Base-by-base conservation (phyloP, 2,113 vertebrate genomes). In the Chaetops frenatus region DNA sequence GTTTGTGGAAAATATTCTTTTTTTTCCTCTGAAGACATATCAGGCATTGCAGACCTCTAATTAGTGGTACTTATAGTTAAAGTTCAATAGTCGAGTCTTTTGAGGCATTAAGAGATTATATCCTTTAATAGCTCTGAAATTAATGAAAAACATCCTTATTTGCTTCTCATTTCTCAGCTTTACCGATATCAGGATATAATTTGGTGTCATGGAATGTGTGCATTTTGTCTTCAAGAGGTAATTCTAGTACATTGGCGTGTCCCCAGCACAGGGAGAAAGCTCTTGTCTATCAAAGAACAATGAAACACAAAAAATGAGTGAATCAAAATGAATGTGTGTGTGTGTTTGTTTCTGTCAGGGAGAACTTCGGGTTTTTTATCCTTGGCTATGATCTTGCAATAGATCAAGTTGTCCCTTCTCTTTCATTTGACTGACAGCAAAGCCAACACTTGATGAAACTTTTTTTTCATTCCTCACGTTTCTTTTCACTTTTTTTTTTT, bases 391-490 rank as follows among this genome's bases (percentile, higher is more conserved):
- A 90, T 67, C 72, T 92, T 93, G 56, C 71, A 88, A 90, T 88
- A 86, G 71, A 83, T 90, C 62, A 84, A 73, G 38, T 92, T 74
- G 47, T 56, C 74, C 36, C n/a, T 95, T 94, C 62, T 90, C 47
- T 90, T 93, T 90, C 44, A 45, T 83, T 83, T 95, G 71, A 83
- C 42, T 95, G 95, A 95, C 78, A 93, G 35, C 58, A 80, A 62
- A 95, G 56, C 10, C 73, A 88, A 88, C 85, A 71, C 12, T 81
- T 71, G 56, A 45, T 93, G 92, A 58, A 88, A 80, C 38, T 72
- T 90, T 89, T 70, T 56, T 88, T 90, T 73, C 10, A 10, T 70
- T 95, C 62, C 38, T 77, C 6, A 9, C 73, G 10, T 80, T 95
- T 90, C 38, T 74, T 57, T 73, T 66, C 33, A 21, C 8, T 9